Evolutionary conservation across 2,797 vertebrate genomes (phyloP).

Genomic region (Sebastes minor): DNA sequence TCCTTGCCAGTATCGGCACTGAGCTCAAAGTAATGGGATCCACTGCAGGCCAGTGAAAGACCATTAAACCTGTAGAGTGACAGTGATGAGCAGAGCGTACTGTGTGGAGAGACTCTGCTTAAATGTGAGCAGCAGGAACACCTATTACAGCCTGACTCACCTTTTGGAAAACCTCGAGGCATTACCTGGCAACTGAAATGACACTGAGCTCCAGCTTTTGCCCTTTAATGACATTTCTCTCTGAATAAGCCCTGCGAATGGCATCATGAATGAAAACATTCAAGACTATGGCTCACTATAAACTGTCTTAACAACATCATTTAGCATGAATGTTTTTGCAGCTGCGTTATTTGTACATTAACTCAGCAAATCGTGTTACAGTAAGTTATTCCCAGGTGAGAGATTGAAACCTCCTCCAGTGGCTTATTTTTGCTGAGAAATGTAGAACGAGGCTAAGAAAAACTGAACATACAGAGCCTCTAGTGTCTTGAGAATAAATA

Average conservation of each 20-base stretch:
- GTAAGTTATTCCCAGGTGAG: conserved; percentile 57
- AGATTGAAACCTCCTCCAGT: conserved; percentile 40
- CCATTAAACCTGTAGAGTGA: conserved; percentile 59
- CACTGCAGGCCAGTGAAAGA: conserved; percentile 45
- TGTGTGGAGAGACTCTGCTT: conserved; percentile 31
- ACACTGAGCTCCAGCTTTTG: conserved; percentile 35
- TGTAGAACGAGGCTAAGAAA: conserved; percentile 30
- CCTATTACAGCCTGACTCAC: conserved; percentile 41
- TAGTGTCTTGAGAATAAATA: conserved; percentile 72
- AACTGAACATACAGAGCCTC: conserved; percentile 57
- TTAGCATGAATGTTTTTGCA: conserved; percentile 60
- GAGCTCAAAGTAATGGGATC: conserved; percentile 54
- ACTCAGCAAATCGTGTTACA: conserved; percentile 59
- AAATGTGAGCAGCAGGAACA: conserved; percentile 60
- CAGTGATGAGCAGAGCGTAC: conserved; percentile 64
- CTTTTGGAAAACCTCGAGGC: conserved; percentile 39
- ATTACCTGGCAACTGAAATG: conserved; percentile 40
- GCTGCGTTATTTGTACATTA: conserved; percentile 66
- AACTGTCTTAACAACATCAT: conserved; percentile 26
- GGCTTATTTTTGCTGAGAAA: conserved; percentile 64
- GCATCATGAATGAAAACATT: conserved; percentile 57
- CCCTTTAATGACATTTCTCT: conserved; percentile 41
- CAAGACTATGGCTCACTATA: neutral
- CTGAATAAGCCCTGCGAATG: neutral
- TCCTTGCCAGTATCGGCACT: conserved; percentile 51